phyloP scores from a whole-genome alignment of 1,140 invertebrate species.

The Theocolax elegans region DNA sequence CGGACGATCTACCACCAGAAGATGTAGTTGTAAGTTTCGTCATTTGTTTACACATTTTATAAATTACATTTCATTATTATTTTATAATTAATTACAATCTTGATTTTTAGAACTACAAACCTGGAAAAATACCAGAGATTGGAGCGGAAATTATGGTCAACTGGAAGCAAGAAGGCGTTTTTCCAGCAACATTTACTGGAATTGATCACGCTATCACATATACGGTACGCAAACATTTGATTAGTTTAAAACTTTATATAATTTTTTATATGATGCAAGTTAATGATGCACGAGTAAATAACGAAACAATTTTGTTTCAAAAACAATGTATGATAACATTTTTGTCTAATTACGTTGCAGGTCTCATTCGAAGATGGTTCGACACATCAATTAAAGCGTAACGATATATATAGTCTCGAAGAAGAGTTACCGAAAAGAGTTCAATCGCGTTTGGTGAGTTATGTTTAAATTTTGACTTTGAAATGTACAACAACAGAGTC shows the following conservation, averaged over 20 bases:
- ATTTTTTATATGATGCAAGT: neutral
- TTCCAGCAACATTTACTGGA: conserved; percentile 71
- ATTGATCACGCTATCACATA: conserved; percentile 68
- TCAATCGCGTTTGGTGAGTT: conserved; percentile 68
- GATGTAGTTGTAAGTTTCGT: conserved; percentile 65
- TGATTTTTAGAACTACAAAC: conserved; percentile 55
- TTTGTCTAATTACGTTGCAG: conserved; percentile 52
- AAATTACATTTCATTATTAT: neutral
- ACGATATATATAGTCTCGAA: conserved; percentile 65
- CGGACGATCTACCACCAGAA: conserved; percentile 71
- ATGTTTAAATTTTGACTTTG: conserved; percentile 45
- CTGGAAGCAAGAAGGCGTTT: conserved; percentile 73
- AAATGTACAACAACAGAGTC: conserved; percentile 17
- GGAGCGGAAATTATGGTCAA: conserved; percentile 68
- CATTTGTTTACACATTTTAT: neutral
- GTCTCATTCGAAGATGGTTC: conserved; percentile 68
- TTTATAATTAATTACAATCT: neutral
- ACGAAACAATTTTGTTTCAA: too few relatives aligned
- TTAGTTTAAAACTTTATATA: neutral
- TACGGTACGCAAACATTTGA: conserved; percentile 64
- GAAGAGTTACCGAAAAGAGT: conserved; percentile 69
- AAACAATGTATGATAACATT: too few relatives aligned
- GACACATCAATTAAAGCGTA: conserved; percentile 60
- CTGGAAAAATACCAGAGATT: conserved; percentile 60
- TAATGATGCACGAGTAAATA: too few relatives aligned